A percentile compares a stretch with the other conserved stretches of the same genome.
phyloP scores from a whole-genome alignment of 2,113 vertebrate species.

The Pachycephala philippinensis region DNA sequence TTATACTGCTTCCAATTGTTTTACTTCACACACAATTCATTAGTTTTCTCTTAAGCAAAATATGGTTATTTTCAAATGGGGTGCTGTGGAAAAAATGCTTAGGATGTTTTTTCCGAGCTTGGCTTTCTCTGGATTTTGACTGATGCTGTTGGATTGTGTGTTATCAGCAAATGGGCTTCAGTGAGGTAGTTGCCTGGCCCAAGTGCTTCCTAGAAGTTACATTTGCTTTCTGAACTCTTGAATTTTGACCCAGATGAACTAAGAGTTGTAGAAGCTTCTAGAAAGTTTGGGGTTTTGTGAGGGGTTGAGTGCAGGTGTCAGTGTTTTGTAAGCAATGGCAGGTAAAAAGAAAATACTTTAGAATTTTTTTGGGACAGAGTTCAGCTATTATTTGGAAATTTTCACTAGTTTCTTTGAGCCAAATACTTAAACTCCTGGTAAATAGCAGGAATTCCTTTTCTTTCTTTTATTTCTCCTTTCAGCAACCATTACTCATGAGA shows the following conservation, averaged over 20 bases:
- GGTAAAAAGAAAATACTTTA: background rate
- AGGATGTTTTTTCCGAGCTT: background rate
- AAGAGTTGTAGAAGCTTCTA: background rate
- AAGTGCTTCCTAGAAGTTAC: background rate
- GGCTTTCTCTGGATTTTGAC: background rate
- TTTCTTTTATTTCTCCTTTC: background rate
- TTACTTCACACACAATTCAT: conserved; percentile 1
- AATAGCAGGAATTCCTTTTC: background rate
- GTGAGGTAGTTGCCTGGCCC: background rate
- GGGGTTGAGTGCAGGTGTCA: background rate
- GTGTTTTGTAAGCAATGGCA: background rate
- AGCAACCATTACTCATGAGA: background rate
- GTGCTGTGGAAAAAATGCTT: background rate
- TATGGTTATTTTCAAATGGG: background rate
- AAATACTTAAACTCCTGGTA: background rate
- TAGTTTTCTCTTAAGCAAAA: background rate
- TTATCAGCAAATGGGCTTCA: background rate
- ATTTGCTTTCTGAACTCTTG: background rate
- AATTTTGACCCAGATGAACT: background rate
- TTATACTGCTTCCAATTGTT: background rate
- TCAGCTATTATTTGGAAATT: background rate
- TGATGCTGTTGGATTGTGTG: background rate
- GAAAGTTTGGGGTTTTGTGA: background rate
- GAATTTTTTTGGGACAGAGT: background rate
- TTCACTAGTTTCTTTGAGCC: background rate